These are phyloP conservation scores for Oreochromis mossambicus DNA, from an alignment of 2,797 vertebrate genomes.

Conservation along the genomic window DNA sequence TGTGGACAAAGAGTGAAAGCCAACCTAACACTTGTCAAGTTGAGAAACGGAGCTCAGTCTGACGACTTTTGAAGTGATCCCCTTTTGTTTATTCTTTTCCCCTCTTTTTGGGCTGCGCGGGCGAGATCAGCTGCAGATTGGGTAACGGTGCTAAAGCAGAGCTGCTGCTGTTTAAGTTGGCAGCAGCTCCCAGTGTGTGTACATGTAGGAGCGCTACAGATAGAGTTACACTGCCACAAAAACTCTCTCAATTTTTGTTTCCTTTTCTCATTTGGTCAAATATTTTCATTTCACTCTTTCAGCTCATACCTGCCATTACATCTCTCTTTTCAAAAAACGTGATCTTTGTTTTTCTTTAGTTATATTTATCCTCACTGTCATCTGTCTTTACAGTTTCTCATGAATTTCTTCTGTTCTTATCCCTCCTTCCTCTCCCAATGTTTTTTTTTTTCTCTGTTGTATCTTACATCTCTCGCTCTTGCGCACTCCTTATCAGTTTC, in stretches of 20 bases:
- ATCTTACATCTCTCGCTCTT: neutral
- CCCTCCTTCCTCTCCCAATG: neutral
- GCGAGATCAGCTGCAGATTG: constrained; percentile 9
- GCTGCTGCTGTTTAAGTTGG: constrained; percentile 35
- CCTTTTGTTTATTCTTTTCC: neutral
- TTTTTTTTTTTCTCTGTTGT: neutral
- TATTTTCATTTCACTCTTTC: constrained; percentile 14
- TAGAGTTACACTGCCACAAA: constrained; percentile 24
- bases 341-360: neutral
- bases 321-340: neutral
- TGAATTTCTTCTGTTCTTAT: neutral
- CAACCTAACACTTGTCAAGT: neutral
- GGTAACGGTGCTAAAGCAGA: constrained; percentile 4
- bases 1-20: neutral
- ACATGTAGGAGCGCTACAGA: constrained; percentile 1
- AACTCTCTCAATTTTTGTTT: constrained; percentile 20
- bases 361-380: neutral
- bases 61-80: constrained; percentile 20
- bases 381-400: neutral
- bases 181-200: neutral
- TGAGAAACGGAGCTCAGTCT: neutral
- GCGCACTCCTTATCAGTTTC: neutral
- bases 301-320: neutral
- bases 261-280: constrained; percentile 14
- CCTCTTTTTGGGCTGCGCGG: neutral